Evolutionary conservation across 2,113 vertebrate species (phyloP).

Genomic region (Mormyrus iriodes): DNA sequence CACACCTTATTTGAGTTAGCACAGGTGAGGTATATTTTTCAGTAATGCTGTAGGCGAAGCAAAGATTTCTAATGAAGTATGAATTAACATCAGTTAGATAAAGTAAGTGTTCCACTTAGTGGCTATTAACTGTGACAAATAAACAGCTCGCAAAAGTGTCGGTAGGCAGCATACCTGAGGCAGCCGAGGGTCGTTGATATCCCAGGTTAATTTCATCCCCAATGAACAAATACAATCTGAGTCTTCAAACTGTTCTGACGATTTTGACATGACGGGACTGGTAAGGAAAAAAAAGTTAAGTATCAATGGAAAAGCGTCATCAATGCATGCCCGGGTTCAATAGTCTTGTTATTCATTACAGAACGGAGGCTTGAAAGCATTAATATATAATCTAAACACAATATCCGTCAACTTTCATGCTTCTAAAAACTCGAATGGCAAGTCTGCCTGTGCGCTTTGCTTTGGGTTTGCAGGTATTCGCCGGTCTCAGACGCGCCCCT

Average conservation of each 20-base stretch:
- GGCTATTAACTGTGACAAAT: neutral
- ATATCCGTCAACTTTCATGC: neutral
- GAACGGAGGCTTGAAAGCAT: neutral
- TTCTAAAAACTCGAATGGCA: neutral
- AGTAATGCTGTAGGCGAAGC: neutral
- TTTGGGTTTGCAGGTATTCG: neutral
- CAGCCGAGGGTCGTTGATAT: constrained; percentile 90
- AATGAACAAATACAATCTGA: constrained; percentile 42
- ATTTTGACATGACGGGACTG: constrained; percentile 53
- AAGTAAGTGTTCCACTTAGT: neutral
- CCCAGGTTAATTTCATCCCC: constrained; percentile 86
- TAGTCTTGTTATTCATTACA: neutral
- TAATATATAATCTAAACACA: neutral
- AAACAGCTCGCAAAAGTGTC: neutral
- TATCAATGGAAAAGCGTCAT: neutral
- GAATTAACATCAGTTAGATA: neutral
- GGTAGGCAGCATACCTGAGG: constrained; percentile 70
- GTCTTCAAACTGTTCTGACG: constrained; percentile 54
- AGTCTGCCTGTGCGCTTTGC: neutral
- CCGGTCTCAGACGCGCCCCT: constrained; percentile 24
- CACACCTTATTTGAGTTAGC: neutral
- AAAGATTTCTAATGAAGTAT: neutral
- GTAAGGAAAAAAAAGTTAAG: neutral
- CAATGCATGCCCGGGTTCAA: neutral
- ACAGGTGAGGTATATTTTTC: neutral